These are phyloP conservation scores for Oncorhynchus kisutch DNA, from an alignment of 2,113 vertebrate genomes.

Conservation along the genomic window DNA sequence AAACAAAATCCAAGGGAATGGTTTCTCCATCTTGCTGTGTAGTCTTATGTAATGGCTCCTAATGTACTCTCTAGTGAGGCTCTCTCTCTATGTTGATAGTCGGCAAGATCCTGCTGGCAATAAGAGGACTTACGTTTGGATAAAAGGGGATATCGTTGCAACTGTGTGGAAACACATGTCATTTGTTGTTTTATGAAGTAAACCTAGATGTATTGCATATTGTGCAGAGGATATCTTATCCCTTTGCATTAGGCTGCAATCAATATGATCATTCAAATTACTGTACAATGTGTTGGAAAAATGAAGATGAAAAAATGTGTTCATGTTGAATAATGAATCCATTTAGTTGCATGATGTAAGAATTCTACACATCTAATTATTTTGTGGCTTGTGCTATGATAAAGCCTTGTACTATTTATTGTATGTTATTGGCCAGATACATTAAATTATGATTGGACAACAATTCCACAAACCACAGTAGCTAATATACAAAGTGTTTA, in stretches of 20 bases:
- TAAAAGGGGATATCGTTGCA: slow-evolving; percentile 29
- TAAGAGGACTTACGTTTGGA: slow-evolving; percentile 48
- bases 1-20: slow-evolving; percentile 46
- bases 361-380: too few species aligned
- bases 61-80: slow-evolving; percentile 31
- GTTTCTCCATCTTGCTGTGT: slow-evolving; percentile 48
- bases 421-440: too few species aligned
- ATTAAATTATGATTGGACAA: background rate
- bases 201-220: too few species aligned
- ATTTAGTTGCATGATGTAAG: too few species aligned
- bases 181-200: too few species aligned
- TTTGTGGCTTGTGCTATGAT: too few species aligned
- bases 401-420: too few species aligned
- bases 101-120: slow-evolving; percentile 45
- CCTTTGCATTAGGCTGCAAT: too few species aligned
- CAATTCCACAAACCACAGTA: background rate
- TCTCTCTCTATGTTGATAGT: slow-evolving; percentile 39
- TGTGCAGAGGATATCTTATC: too few species aligned
- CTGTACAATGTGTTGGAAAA: background rate
- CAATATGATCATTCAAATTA: background rate
- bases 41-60: slow-evolving; percentile 35
- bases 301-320: too few species aligned
- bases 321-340: too few species aligned
- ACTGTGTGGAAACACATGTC: background rate
- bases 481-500: background rate